Conservation (phyloP, 2,797 vertebrate genomes). For the Rhynchonycteris naso region DNA sequence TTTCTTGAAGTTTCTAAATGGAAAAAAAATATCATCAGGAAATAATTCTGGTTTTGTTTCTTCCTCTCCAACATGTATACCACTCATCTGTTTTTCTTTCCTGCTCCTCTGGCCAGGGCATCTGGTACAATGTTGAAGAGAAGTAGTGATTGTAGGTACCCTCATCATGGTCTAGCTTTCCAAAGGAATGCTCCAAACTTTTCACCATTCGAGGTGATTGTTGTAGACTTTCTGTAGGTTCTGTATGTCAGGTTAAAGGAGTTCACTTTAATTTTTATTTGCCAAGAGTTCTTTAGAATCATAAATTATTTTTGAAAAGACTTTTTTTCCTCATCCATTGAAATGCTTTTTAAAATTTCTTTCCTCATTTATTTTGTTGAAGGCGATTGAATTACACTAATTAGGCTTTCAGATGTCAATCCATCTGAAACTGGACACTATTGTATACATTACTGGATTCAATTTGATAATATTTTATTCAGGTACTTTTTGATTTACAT, state of each 20-base stretch:
- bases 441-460: background rate
- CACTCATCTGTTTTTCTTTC: conserved; percentile 14
- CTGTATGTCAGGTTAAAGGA: background rate
- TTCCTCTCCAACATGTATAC: background rate
- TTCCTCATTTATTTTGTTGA: conserved; percentile 31
- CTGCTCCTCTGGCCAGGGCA: background rate
- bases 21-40: background rate
- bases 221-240: conserved; percentile 8
- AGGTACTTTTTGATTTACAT: conserved; percentile 3
- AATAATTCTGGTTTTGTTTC: conserved; percentile 52
- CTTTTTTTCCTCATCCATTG: background rate
- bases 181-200: background rate
- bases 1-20: conserved; percentile 37
- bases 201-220: background rate
- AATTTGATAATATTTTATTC: conserved; percentile 42
- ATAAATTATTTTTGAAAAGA: conserved; percentile 8
- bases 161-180: background rate
- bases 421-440: background rate
- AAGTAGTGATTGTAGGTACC: background rate
- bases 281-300: conserved; percentile 39
- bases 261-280: conserved; percentile 54
- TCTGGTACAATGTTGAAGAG: background rate
- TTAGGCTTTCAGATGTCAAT: conserved; percentile 37
- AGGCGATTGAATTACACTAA: background rate
- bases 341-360: background rate